phyloP scores from a whole-genome alignment of 2,113 vertebrate genomes.

The Reinhardtius hippoglossoides region DNA sequence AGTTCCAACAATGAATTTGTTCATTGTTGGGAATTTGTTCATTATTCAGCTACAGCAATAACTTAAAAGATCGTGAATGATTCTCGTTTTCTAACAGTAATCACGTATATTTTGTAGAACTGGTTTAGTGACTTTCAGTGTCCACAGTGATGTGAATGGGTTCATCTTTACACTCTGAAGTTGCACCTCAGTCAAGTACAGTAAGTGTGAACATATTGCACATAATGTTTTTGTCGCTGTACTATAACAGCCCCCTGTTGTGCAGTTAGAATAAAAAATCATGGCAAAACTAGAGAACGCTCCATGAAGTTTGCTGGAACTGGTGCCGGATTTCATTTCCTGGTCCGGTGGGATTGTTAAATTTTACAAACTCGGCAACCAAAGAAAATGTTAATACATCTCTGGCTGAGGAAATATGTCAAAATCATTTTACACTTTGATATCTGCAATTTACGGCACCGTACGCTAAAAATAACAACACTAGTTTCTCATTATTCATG shows the following conservation, averaged over 20 bases:
- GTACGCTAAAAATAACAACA: slow-evolving; percentile 34
- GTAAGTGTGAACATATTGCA: neutral
- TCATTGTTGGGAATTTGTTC: too few species aligned
- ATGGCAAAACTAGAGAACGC: neutral
- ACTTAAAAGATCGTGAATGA: too few species aligned
- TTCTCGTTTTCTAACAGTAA: too few species aligned
- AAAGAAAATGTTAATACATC: slow-evolving; percentile 32
- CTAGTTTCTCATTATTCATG: slow-evolving; percentile 6
- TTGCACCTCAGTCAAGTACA: neutral
- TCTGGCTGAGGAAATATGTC: slow-evolving; percentile 8
- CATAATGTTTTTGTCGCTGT: slow-evolving; percentile 5
- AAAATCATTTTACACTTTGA: slow-evolving; percentile 18
- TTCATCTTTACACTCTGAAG: neutral
- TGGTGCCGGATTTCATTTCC: slow-evolving; percentile 34
- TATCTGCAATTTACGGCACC: slow-evolving; percentile 14
- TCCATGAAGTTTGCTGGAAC: neutral
- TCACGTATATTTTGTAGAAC: too few species aligned
- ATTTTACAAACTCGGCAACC: slow-evolving; percentile 13
- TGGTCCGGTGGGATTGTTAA: slow-evolving; percentile 22
- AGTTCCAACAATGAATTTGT: too few species aligned
- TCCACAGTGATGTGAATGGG: too few species aligned
- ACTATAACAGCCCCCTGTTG: neutral
- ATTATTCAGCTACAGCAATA: too few species aligned
- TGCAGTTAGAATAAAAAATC: too few species aligned
- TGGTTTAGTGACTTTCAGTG: too few species aligned